A percentile compares a stretch with the other conserved stretches of the same genome.
Conservation (phyloP, 2,113 vertebrate species). For the Cynoglossus semilaevis region DNA sequence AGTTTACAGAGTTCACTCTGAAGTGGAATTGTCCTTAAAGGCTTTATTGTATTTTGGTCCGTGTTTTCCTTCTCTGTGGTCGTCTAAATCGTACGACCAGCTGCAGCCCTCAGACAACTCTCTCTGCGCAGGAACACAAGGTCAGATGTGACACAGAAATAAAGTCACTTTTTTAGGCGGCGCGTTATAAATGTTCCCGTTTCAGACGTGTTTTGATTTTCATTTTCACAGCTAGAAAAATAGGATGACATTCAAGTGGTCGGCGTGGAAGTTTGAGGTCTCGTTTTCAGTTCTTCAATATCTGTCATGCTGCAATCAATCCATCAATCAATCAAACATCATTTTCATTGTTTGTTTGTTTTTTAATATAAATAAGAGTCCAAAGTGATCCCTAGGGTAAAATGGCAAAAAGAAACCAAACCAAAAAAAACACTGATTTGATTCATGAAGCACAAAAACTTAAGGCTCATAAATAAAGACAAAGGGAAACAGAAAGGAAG, state of each 20-base stretch:
- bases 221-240: slow-evolving; percentile 1
- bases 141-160: not conserved
- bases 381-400: too few species aligned
- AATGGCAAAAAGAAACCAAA: too few species aligned
- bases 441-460: too few species aligned
- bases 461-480: too few species aligned
- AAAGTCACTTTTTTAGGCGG: slow-evolving; percentile 1
- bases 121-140: slow-evolving; percentile 5
- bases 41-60: slow-evolving; percentile 24
- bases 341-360: too few species aligned
- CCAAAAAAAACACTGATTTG: too few species aligned
- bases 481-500: too few species aligned
- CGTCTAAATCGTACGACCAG: not conserved
- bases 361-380: too few species aligned
- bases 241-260: slow-evolving; percentile 15
- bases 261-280: slow-evolving; percentile 1
- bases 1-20: slow-evolving; percentile 15
- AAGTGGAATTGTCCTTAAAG: slow-evolving; percentile 4
- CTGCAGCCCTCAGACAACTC: slow-evolving; percentile 10
- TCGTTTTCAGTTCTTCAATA: not conserved
- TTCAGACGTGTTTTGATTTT: slow-evolving; percentile 2
- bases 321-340: too few species aligned
- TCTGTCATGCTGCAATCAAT: too few species aligned
- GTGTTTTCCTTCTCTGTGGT: slow-evolving; percentile 14
- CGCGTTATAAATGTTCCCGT: slow-evolving; percentile 6